Conservation (phyloP, 35 echinoderm and acorn worm genomes). For the Heliocidaris erythrogramma region DNA sequence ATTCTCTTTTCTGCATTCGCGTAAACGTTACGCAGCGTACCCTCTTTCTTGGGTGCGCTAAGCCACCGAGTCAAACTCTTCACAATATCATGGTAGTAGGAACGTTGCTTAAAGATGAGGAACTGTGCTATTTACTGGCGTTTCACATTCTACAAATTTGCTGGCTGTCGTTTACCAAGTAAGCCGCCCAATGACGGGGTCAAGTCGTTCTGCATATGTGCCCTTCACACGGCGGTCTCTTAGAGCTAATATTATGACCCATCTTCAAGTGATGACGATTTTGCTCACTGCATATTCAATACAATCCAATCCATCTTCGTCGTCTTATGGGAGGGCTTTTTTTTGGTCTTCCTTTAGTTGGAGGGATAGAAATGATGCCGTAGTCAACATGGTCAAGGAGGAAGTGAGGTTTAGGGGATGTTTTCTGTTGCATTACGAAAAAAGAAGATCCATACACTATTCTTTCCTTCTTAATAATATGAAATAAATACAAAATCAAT, state of each 20-base stretch:
- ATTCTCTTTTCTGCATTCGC: no score
- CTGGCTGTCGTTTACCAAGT: background rate
- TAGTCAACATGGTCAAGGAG: no score
- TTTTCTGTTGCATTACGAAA: no score
- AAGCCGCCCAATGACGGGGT: background rate
- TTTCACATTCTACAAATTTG: slow-evolving; percentile 13
- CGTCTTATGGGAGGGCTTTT: background rate
- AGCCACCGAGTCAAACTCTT: background rate
- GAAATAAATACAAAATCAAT: no score
- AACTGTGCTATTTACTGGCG: background rate
- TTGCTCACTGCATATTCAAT: background rate
- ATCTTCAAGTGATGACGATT: background rate
- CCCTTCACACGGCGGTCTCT: background rate
- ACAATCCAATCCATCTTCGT: background rate
- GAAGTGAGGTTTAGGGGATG: no score
- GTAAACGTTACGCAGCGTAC: background rate
- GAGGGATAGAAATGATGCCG: background rate
- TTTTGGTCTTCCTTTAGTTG: background rate
- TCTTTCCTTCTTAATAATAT: no score
- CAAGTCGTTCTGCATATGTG: background rate
- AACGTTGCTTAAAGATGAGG: background rate
- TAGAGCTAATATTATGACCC: background rate
- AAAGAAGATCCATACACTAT: no score
- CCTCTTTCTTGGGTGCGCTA: background rate
- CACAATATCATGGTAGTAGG: background rate